phyloP scores from a whole-genome alignment of 2,113 vertebrate species.

The Anhinga rufa region DNA sequence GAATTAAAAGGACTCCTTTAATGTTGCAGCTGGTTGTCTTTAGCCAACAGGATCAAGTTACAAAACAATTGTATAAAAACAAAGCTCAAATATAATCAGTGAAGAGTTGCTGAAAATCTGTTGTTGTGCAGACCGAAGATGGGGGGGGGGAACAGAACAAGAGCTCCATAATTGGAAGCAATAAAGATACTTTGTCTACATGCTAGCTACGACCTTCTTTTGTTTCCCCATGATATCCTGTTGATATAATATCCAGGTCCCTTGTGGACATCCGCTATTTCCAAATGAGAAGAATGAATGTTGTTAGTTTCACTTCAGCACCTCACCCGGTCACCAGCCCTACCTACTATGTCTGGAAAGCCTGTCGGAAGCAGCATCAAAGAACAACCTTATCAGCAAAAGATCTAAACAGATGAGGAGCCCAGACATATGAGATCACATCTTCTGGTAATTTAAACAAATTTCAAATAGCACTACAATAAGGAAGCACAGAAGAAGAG shows the following conservation, averaged over 20 bases:
- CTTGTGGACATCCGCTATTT: conserved; percentile 22
- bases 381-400: conserved; percentile 14
- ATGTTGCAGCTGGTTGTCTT: neutral
- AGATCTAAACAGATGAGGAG: conserved; percentile 24
- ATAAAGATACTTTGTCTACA: neutral
- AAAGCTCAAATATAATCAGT: neutral
- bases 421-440: conserved; percentile 18
- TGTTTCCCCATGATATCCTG: conserved; percentile 47
- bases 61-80: neutral
- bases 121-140: neutral
- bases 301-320: conserved; percentile 22
- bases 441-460: neutral
- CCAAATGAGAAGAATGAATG: neutral
- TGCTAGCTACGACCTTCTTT: conserved; percentile 2
- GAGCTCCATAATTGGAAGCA: conserved; percentile 35
- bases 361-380: neutral
- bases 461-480: neutral
- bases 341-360: neutral
- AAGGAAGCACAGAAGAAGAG: neutral
- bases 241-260: conserved; percentile 34
- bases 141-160: neutral
- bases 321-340: neutral
- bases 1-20: neutral
- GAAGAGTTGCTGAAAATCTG: neutral
- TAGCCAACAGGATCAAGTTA: neutral